Base-by-base conservation (phyloP, 2,113 vertebrate genomes). In the Elanoides forficatus region DNA sequence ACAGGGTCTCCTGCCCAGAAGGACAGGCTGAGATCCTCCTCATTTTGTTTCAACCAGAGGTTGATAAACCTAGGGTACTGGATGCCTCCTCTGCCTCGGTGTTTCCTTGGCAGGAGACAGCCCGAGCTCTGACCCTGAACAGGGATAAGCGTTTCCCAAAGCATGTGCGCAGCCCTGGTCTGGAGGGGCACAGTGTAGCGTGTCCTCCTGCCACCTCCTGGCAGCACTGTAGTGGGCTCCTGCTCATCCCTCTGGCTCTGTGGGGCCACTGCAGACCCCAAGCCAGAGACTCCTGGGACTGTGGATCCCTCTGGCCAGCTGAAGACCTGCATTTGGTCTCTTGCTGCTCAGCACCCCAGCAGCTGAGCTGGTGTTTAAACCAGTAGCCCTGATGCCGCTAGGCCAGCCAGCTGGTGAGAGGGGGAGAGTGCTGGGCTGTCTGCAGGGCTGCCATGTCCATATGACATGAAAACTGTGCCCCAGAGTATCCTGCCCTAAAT, bases 111-210 rank as follows among this genome's bases (percentile, higher is more conserved):
- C 81, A 90, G 65, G 23, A 58, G 7, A 66, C 58, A 68, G 47
- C 42, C 40, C 4, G 0, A 78, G 26, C 55, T 56, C 58, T 0
- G 0, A 7, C 2, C 3, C 58, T n/a, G 81, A 25, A 58, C n/a
- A 32, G 48, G 21, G 13, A 29, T 11, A 20, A 80, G 9, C 18
- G 2, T 22, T 53, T n/a, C 18, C 81, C 76, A 65, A 30, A 66
- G 34, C 18, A 20, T 2, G 0, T 7, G 11, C 43, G 36, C 65
- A 90, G 26, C 47, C 58, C 79, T 38, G 42, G 8, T 86, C 58
- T 27, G 36, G 34, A 21, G 16, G 15, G 40, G 17, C 32, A 45
- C n/a, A 27, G 52, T 1, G 34, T 8, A 15, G 25, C 19, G 2
- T 10, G 4, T 40, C n/a, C 60, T 67, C 34, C 74, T 60, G 53